These are phyloP conservation scores for Microchrysa polita DNA, from an alignment of 2,888 invertebrate species.

Conservation along the genomic window DNA sequence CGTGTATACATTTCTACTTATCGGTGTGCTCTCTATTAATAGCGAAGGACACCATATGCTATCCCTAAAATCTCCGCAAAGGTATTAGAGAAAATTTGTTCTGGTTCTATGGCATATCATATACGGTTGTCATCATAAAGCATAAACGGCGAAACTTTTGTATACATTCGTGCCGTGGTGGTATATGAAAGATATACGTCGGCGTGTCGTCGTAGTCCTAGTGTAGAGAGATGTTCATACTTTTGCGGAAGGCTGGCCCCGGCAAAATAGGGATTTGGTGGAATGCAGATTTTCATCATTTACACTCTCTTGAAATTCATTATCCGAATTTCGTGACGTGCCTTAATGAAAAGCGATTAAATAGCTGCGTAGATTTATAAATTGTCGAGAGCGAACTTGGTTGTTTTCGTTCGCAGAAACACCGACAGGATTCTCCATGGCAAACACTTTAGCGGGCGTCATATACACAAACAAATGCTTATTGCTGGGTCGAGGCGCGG, in stretches of 20 bases:
- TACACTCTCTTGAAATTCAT: conserved; percentile 47
- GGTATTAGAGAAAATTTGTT: conserved; percentile 37
- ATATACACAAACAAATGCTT: not conserved
- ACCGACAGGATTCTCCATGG: not conserved
- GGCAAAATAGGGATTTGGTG: conserved; percentile 13
- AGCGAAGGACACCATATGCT: conserved; percentile 27
- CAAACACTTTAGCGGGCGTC: not conserved
- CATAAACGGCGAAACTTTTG: conserved; percentile 1
- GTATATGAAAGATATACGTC: not conserved
- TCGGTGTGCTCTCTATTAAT: conserved; percentile 15
- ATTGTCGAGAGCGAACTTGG: conserved; percentile 30
- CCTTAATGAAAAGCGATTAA: conserved; percentile 50
- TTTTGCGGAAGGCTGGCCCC: conserved; percentile 28
- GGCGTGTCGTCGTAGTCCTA: too few species aligned
- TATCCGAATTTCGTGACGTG: conserved; percentile 48
- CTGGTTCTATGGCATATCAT: conserved; percentile 24
- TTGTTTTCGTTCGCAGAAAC: conserved; percentile 14
- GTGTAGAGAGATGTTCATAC: too few species aligned
- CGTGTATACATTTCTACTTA: conserved; percentile 9
- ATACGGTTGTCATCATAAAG: conserved; percentile 21
- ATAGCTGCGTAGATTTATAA: conserved; percentile 39
- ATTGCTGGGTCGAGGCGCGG: conserved; percentile 10
- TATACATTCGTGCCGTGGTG: not conserved
- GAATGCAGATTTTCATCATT: conserved; percentile 44
- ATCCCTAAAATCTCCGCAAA: conserved; percentile 31